Evolutionary conservation across 2,797 vertebrate genomes (phyloP).

Genomic region (Octomys mimax): DNA sequence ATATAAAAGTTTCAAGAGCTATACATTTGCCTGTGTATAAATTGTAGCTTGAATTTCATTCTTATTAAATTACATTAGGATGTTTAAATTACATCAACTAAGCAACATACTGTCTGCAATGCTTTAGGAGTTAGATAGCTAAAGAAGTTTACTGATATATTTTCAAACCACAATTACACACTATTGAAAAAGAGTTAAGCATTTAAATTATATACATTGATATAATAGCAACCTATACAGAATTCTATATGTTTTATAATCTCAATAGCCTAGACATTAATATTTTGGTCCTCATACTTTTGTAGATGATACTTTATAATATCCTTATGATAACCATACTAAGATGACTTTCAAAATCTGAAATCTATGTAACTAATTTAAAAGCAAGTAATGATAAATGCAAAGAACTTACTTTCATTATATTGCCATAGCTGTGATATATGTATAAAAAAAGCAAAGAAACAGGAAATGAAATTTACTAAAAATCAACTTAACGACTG

Average conservation of each 20-base stretch:
- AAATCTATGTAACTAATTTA: slow-evolving; percentile 74
- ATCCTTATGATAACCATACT: slow-evolving; percentile 57
- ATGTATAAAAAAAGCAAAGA: slow-evolving; percentile 72
- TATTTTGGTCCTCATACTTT: slow-evolving; percentile 56
- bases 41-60: slow-evolving; percentile 38
- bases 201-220: slow-evolving; percentile 53
- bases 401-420: slow-evolving; percentile 81
- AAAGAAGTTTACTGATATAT: slow-evolving; percentile 7
- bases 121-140: neutral
- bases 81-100: slow-evolving; percentile 46
- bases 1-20: slow-evolving; percentile 6
- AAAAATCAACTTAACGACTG: slow-evolving; percentile 63
- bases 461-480: slow-evolving; percentile 77
- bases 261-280: slow-evolving; percentile 44
- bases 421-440: slow-evolving; percentile 80
- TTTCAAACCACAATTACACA: slow-evolving; percentile 60
- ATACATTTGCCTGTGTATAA: slow-evolving; percentile 45
- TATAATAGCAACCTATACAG: neutral
- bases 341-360: slow-evolving; percentile 72
- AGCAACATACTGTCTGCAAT: neutral
- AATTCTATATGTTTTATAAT: neutral
- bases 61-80: slow-evolving; percentile 45
- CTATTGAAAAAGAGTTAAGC: slow-evolving; percentile 43
- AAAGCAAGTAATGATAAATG: slow-evolving; percentile 66
- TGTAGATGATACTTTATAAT: neutral